Base-by-base conservation (phyloP, 2,888 invertebrate genomes). In the Pteria penguin region DNA sequence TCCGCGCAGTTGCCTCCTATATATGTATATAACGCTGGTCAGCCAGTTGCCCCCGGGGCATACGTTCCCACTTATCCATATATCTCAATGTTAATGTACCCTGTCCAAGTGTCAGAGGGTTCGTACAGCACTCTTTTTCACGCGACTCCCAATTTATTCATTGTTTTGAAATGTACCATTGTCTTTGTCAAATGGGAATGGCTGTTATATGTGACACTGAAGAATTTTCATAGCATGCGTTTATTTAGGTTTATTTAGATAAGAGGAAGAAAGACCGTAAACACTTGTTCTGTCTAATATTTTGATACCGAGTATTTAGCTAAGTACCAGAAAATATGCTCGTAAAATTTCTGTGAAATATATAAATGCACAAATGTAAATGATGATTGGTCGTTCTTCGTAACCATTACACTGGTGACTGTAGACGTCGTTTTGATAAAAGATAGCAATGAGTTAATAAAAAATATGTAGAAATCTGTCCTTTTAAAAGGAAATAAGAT, bases 81-180 rank as follows among this genome's bases (percentile, higher is more conserved):
- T 68, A 68, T 68, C 68, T 68, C 32, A 55, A 31, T 68, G 24
- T 33, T 68, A 68, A 68, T 68, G 68, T 68, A 68, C 68, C 68
- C 68, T 68, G 68, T 68, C 68, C 52, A 32, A 57, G 31, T 26
- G 11, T 45, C 68, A 32, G 57, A n/a, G 57, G 24, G 18, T 18
- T 45, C 45, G 45, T 8, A 45, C 45, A 45, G 18, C 45, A 45
- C 45, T 14, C 45, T 45, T 14, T 45, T 45, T 45, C 45, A 45
- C 45, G 45, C 45, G 45, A 45, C 11, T 18, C 45, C 45, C 45
- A 18, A 18, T 18, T 14, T 14, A 45, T 18, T 45, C 45, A 45
- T 18, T 45, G 45, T 45, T 45, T 45, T 45, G 45, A 45, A 45
- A 45, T 45, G 45, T 45, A 45, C 8, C 45, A 45, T 45, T 45